A percentile compares a stretch with the other conserved stretches of the same genome.
Conservation (phyloP, 2,888 invertebrate genomes). For the Steromphala cineraria region DNA sequence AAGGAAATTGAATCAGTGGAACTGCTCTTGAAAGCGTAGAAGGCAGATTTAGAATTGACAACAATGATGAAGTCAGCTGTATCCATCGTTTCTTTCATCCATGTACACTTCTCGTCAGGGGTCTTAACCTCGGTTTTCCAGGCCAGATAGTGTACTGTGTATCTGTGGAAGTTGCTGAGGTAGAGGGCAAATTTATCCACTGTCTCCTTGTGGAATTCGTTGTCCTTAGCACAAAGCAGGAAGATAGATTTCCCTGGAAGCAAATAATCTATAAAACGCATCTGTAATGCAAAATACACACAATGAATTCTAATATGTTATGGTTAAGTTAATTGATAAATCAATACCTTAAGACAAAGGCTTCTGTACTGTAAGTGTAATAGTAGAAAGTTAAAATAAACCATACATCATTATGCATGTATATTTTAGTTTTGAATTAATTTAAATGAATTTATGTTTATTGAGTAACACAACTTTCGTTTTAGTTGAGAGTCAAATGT, state of each 20-base stretch:
- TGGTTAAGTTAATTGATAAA: too few relatives aligned
- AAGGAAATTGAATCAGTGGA: not conserved
- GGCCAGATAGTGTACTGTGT: not conserved
- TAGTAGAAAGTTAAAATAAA: too few relatives aligned
- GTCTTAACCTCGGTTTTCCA: not conserved
- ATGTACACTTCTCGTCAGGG: not conserved
- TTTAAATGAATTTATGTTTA: too few relatives aligned
- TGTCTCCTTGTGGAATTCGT: not conserved
- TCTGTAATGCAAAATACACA: too few relatives aligned
- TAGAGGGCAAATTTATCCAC: not conserved
- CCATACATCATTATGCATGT: too few relatives aligned
- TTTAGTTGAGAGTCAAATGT: too few relatives aligned
- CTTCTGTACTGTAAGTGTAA: too few relatives aligned
- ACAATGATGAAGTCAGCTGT: not conserved
- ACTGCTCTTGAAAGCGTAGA: not conserved
- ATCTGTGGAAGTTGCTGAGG: not conserved
- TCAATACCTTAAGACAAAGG: too few relatives aligned
- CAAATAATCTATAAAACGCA: too few relatives aligned
- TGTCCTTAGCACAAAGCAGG: not conserved
- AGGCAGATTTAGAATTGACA: not conserved
- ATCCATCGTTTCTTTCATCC: not conserved
- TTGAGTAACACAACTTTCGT: too few relatives aligned
- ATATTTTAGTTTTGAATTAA: too few relatives aligned
- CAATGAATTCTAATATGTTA: too few relatives aligned
- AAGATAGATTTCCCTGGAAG: not conserved